These are phyloP conservation scores for Phallusia fumigata DNA, from an alignment of 23 tunicate genomes.

Conservation along the genomic window DNA sequence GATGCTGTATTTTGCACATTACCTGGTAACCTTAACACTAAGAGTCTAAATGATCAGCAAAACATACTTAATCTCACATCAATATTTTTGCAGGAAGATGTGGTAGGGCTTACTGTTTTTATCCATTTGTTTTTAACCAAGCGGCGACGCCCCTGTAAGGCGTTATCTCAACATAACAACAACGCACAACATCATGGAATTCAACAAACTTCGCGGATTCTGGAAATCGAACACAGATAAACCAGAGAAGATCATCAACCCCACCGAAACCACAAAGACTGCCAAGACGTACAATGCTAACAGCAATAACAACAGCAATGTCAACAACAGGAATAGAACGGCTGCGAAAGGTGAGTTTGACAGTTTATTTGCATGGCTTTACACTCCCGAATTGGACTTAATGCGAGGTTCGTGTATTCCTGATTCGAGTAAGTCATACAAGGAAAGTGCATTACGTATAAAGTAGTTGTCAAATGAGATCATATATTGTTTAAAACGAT, in stretches of 20 bases:
- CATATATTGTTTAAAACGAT: too few relatives aligned
- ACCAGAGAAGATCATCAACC: conserved; percentile 16
- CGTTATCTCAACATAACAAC: background rate
- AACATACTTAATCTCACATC: background rate
- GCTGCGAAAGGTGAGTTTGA: background rate
- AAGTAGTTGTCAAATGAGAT: too few relatives aligned
- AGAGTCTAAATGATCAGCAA: too few relatives aligned
- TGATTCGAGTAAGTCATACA: too few relatives aligned
- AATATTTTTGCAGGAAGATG: background rate
- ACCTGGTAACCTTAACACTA: too few relatives aligned
- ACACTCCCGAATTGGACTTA: too few relatives aligned
- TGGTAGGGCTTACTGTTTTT: background rate
- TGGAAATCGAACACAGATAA: conserved; percentile 30
- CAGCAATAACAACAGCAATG: conserved; percentile 40
- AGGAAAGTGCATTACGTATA: too few relatives aligned
- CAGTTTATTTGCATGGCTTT: background rate
- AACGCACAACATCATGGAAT: conserved; percentile 27
- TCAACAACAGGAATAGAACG: background rate
- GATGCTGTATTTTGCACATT: too few relatives aligned
- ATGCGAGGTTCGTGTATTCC: too few relatives aligned
- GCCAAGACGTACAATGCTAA: conserved; percentile 15
- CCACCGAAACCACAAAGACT: conserved; percentile 10
- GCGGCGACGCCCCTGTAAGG: background rate
- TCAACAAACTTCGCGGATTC: conserved; percentile 39
- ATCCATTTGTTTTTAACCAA: background rate